Evolutionary conservation across 2,113 vertebrate genomes (phyloP).

Genomic region (Bujurquina vittata): DNA sequence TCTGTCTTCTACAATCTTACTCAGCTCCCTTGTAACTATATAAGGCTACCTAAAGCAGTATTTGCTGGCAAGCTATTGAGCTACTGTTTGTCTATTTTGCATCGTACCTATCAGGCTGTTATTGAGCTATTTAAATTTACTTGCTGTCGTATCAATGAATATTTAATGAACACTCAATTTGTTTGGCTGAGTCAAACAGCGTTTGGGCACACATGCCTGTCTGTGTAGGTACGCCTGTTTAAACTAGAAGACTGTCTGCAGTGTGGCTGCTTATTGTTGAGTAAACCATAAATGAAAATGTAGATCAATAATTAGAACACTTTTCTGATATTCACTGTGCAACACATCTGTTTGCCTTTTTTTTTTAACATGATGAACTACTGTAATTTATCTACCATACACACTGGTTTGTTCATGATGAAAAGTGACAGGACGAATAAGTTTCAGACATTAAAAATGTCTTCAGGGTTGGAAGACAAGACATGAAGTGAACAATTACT

Average conservation of each 20-base stretch:
- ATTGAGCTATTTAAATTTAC: conserved; percentile 52
- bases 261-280: not conserved
- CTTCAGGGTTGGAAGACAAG: not conserved
- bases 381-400: not conserved
- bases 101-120: conserved; percentile 20
- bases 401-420: not conserved
- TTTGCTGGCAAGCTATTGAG: not conserved
- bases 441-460: not conserved
- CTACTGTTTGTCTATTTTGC: not conserved
- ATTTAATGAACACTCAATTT: conserved; percentile 45
- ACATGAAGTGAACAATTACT: not conserved
- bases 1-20: not conserved
- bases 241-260: not conserved
- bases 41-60: not conserved
- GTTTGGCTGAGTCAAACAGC: conserved; percentile 19
- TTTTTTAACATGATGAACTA: not conserved
- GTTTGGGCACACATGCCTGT: not conserved
- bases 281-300: not conserved
- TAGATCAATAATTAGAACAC: not conserved
- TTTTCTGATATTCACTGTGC: not conserved
- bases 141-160: conserved; percentile 48
- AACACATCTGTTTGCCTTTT: not conserved
- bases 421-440: not conserved
- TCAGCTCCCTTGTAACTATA: not conserved
- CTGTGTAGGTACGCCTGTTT: not conserved